Conservation (phyloP, 2,797 vertebrate species). For the Anabas testudineus region DNA sequence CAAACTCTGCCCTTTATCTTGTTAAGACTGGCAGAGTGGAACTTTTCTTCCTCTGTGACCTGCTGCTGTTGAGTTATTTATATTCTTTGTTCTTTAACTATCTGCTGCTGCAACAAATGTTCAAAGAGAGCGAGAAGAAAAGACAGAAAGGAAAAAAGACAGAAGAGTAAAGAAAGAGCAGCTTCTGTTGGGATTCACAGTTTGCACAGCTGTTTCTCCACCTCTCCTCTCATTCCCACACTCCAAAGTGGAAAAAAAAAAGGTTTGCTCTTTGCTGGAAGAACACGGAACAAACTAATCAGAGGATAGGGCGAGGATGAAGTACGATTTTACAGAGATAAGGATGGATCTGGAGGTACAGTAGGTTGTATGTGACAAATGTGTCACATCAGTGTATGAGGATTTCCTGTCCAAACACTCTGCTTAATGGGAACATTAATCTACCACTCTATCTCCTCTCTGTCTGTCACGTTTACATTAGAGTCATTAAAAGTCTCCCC, state of each 20-base stretch:
- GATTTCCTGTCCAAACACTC: conserved; percentile 2
- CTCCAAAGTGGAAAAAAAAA: conserved; percentile 19
- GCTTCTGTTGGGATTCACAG: conserved; percentile 38
- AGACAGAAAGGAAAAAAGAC: background rate
- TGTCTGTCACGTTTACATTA: conserved; percentile 14
- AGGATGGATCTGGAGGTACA: background rate
- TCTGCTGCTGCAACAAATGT: background rate
- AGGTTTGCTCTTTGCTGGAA: too few relatives aligned
- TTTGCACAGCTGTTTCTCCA: conserved; percentile 73
- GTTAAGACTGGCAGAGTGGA: background rate
- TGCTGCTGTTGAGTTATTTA: background rate
- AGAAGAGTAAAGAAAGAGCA: background rate
- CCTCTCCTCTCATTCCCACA: conserved; percentile 19
- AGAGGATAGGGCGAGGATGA: background rate
- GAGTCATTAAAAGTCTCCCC: background rate
- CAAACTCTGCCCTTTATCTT: background rate
- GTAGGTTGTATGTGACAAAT: background rate
- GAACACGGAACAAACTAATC: background rate
- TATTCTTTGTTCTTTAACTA: background rate
- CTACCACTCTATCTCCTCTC: background rate
- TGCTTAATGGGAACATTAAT: background rate
- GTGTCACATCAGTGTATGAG: background rate
- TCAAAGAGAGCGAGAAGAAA: conserved; percentile 1
- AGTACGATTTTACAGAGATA: background rate
- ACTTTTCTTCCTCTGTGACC: background rate